phyloP scores from a whole-genome alignment of 2,797 vertebrate genomes.

The Alca torda region DNA sequence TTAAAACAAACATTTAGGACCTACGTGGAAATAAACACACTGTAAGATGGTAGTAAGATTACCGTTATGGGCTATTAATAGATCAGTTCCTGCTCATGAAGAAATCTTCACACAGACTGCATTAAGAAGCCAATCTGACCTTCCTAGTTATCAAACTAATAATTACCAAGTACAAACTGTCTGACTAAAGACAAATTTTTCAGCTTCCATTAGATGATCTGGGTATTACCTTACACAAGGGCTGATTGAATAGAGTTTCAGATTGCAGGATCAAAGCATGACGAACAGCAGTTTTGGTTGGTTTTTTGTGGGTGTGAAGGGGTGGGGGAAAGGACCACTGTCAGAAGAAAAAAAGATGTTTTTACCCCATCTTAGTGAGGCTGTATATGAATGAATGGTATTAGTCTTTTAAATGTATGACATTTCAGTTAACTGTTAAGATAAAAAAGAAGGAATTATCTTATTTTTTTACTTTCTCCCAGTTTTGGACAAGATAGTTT shows the following conservation, averaged over 20 bases:
- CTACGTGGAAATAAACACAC: neutral
- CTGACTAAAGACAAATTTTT: neutral
- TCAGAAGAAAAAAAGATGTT: neutral
- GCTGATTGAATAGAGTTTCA: neutral
- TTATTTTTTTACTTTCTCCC: neutral
- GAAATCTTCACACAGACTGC: neutral
- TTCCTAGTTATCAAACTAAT: neutral
- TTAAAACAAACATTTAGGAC: neutral
- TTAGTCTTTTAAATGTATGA: neutral
- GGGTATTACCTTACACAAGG: neutral
- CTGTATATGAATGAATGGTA: neutral
- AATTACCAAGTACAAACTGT: neutral
- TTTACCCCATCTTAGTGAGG: neutral
- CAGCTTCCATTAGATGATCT: neutral
- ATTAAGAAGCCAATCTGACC: neutral
- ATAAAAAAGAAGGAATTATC: neutral
- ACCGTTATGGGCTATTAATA: neutral
- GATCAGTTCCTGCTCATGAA: neutral
- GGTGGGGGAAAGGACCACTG: neutral
- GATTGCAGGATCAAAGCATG: neutral
- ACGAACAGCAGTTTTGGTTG: neutral
- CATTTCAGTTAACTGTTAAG: neutral
- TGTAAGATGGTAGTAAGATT: neutral
- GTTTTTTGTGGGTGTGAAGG: neutral
- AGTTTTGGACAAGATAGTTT: neutral